These are phyloP conservation scores for Nebria ingens DNA, from an alignment of 1,140 invertebrate genomes.

Conservation along the genomic window DNA sequence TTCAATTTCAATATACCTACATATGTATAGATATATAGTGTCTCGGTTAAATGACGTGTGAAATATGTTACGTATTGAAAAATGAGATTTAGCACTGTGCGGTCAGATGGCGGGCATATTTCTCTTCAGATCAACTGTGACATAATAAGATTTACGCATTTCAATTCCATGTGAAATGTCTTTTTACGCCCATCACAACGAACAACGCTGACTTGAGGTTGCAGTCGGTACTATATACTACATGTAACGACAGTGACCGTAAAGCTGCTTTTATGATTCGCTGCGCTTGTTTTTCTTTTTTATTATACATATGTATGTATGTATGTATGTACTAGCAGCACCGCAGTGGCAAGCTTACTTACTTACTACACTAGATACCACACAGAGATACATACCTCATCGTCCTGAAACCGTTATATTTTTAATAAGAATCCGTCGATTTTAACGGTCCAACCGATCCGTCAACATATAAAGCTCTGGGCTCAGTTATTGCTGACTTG, in stretches of 20 bases:
- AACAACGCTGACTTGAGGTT: neutral
- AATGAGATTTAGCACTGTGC: too few relatives aligned
- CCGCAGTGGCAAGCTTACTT: neutral
- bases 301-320: neutral
- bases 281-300: neutral
- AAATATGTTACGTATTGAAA: too few relatives aligned
- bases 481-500: neutral
- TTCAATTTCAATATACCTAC: too few relatives aligned
- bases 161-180: neutral
- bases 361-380: neutral
- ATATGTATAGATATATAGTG: too few relatives aligned
- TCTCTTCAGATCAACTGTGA: neutral
- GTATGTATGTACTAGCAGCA: too few relatives aligned
- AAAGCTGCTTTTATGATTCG: neutral
- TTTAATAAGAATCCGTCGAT: neutral
- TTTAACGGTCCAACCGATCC: neutral
- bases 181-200: neutral
- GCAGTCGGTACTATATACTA: too few relatives aligned
- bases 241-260: neutral
- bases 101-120: neutral
- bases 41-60: too few relatives aligned
- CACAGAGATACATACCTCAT: too few relatives aligned
- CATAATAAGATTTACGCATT: neutral
- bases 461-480: too few relatives aligned
- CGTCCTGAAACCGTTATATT: neutral